Conservation (phyloP, 2,797 vertebrate species). For the Oophaga sylvatica region DNA sequence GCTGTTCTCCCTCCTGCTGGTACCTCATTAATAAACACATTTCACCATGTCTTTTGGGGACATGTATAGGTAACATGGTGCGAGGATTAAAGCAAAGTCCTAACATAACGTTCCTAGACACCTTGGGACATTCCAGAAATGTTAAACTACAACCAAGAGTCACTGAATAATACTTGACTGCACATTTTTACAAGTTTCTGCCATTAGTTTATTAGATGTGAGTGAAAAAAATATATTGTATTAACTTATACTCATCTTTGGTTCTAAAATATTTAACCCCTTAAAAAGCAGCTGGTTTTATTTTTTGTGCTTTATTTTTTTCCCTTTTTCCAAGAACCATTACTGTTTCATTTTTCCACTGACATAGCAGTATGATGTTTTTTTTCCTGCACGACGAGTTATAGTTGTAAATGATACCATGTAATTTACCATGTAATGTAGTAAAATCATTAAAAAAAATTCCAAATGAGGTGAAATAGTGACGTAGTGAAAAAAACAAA, state of each 20-base stretch:
- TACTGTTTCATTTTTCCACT: too few relatives aligned
- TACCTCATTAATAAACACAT: slow-evolving; percentile 20
- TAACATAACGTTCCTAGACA: not conserved
- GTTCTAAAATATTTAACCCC: too few relatives aligned
- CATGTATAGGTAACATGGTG: slow-evolving; percentile 18
- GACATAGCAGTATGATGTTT: too few relatives aligned
- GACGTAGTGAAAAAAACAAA: too few relatives aligned
- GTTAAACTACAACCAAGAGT: not conserved
- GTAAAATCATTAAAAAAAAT: too few relatives aligned
- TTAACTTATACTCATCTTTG: not conserved
- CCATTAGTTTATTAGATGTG: not conserved
- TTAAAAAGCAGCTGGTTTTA: too few relatives aligned
- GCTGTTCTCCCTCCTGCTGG: slow-evolving; percentile 23
- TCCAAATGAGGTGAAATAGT: too few relatives aligned
- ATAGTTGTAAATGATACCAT: too few relatives aligned
- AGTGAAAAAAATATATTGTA: not conserved
- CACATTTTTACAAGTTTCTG: not conserved
- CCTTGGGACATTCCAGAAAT: slow-evolving; percentile 4
- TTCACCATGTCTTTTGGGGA: not conserved
- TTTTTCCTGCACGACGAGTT: too few relatives aligned
- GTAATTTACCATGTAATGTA: too few relatives aligned
- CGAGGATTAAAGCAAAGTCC: not conserved
- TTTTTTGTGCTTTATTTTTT: too few relatives aligned
- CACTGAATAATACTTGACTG: not conserved
- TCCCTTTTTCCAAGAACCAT: too few relatives aligned